Evolutionary conservation across 1,140 invertebrate genomes (phyloP).

Genomic region (Ooceraea biroi): DNA sequence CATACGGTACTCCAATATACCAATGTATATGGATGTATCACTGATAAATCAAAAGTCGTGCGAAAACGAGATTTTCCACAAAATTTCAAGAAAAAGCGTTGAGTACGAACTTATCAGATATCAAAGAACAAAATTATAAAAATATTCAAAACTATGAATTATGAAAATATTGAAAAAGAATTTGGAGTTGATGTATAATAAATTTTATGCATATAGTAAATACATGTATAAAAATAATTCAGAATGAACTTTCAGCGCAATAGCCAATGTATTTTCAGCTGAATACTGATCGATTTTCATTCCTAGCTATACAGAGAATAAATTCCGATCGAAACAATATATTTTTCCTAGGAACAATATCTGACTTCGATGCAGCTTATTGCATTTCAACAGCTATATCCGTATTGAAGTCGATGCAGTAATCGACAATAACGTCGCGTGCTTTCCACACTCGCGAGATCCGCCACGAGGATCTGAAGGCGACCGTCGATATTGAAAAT

Average conservation of each 20-base stretch:
- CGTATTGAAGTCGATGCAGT: conserved; percentile 25
- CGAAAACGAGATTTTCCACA: background rate
- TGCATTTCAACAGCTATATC: conserved; percentile 39
- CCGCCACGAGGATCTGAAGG: conserved; percentile 40
- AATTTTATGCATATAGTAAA: background rate
- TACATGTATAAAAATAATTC: too few relatives aligned
- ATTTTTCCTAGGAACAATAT: background rate
- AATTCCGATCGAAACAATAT: background rate
- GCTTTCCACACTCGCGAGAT: conserved; percentile 25
- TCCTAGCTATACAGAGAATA: background rate
- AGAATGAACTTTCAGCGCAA: too few relatives aligned
- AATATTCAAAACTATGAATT: too few relatives aligned
- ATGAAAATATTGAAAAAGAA: background rate
- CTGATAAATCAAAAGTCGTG: conserved; percentile 37
- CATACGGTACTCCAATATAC: conserved; percentile 2
- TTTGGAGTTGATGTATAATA: background rate
- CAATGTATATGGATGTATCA: background rate
- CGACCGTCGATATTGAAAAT: conserved; percentile 69
- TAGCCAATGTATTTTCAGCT: too few relatives aligned
- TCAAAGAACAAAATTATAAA: background rate
- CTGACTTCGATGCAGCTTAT: conserved; percentile 33
- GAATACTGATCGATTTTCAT: too few relatives aligned
- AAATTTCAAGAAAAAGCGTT: conserved; percentile 23
- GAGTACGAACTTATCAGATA: background rate
- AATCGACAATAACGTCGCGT: conserved; percentile 57